Base-by-base conservation (phyloP, 2,113 vertebrate species). In the Daubentonia madagascariensis region DNA sequence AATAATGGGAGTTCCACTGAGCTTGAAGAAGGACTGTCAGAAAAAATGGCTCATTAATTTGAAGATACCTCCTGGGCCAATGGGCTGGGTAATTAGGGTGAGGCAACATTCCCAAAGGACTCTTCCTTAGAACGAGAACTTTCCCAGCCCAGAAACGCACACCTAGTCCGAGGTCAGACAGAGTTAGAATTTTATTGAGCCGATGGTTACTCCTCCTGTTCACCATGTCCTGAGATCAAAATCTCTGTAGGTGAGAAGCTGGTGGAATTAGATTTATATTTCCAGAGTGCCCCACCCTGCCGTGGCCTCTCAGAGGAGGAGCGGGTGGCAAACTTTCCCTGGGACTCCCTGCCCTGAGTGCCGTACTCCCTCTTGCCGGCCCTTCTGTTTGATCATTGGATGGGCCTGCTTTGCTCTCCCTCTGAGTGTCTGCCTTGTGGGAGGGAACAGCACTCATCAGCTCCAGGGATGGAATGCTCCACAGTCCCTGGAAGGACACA, bases 241-340 rank as follows among this genome's bases (percentile, higher is more conserved):
- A 96, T 98, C 96, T 97, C 96, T 80, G 85, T 81, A 89, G 40
- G 76, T 96, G 95, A 95, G 84, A 72, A 84, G 50, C 73, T 81
- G 45, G n/a, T 85, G 48, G 86, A 94, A 96, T 96, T 97, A 84
- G 94, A 94, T 94, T 97, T 97, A 97, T 97, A 96, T 87, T 97
- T 70, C 93, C 84, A 92, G 48, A 87, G 84, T 0, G 6, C 35
- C 63, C 73, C 37, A 4, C 97, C 97, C 86, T 63, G 75, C 17
- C 48, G 54, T 43, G 23, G 50, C 43, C 67, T 84, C 48, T 75
- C 48, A 59, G 83, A 63, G 45, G 89, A 92, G 93, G 79, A 76
- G 79, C n/a, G 67, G 35, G 79, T 96, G 95, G 91, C 94, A 92
- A 9, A 13, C 25, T 32, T 85, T 63, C 68, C 89, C 91, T 92